A percentile compares a stretch with the other conserved stretches of the same genome.
These are phyloP conservation scores for Limosa lapponica DNA, from an alignment of 2,797 vertebrate species.

Conservation along the genomic window DNA sequence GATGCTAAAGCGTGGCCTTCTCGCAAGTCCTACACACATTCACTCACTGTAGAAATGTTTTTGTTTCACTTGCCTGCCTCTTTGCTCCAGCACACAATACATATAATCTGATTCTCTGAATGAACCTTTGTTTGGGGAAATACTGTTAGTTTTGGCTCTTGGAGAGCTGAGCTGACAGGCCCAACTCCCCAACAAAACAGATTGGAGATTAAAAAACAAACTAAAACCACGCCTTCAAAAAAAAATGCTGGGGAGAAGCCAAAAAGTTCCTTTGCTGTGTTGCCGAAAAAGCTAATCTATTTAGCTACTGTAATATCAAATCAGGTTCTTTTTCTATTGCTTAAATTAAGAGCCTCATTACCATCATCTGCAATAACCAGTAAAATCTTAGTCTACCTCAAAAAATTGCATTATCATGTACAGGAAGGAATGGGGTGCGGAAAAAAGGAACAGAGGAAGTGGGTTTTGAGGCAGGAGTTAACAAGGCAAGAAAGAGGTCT, in stretches of 20 bases:
- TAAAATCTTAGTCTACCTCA: background rate
- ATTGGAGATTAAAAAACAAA: conserved; percentile 53
- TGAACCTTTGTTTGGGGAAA: conserved; percentile 74
- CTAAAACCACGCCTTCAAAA: conserved; percentile 1
- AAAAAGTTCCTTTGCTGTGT: background rate
- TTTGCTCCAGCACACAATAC: conserved; percentile 37
- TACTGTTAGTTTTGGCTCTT: conserved; percentile 78
- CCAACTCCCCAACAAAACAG: conserved; percentile 48
- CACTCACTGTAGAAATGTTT: background rate
- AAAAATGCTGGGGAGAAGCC: background rate
- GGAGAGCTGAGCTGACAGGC: conserved; percentile 59
- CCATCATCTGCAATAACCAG: background rate
- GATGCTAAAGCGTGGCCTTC: background rate
- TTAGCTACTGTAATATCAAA: background rate
- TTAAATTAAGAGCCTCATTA: background rate
- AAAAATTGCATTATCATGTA: fast-evolving
- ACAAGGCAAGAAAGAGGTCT: background rate
- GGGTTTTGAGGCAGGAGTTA: background rate
- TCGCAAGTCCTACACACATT: background rate
- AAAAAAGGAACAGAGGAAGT: background rate
- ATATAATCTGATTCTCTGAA: conserved; percentile 64
- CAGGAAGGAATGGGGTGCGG: background rate
- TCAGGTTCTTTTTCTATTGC: background rate
- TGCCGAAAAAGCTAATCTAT: background rate
- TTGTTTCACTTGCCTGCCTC: conserved; percentile 2